Evolutionary conservation across 2,888 invertebrate species (phyloP), one percentile per base, ranked within the genome.

Genomic region (Hybos culiciformis): DNA sequence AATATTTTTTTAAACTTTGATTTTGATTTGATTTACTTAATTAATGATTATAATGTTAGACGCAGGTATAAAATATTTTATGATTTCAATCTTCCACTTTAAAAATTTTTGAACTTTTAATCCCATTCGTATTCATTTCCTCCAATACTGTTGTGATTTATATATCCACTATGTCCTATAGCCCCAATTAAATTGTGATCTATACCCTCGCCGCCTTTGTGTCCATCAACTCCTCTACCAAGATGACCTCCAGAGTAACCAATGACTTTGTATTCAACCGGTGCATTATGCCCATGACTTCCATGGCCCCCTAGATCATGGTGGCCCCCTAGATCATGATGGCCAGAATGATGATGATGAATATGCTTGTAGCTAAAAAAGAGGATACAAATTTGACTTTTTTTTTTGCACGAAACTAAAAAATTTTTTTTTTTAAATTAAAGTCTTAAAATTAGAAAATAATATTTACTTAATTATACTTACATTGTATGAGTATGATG

Each of bases 401-500:
- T n/a, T n/a, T n/a, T n/a, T n/a, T n/a, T n/a, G n/a, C n/a, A n/a
- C n/a, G n/a, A n/a, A n/a, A n/a, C n/a, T n/a, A n/a, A n/a, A n/a
- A n/a, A n/a, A n/a, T n/a, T n/a, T n/a, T n/a, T n/a, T n/a, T n/a
- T n/a, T n/a, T n/a, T n/a, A n/a, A n/a, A n/a, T n/a, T n/a, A n/a
- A n/a, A n/a, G n/a, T n/a, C n/a, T n/a, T n/a, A n/a, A n/a, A n/a
- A n/a, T n/a, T n/a, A n/a, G n/a, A n/a, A n/a, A n/a, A n/a, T n/a
- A n/a, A n/a, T n/a, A n/a, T n/a, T n/a, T n/a, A n/a, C n/a, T n/a
- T n/a, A n/a, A n/a, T n/a, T n/a, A n/a, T n/a, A n/a, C n/a, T n/a
- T n/a, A n/a, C n/a, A 63, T 56, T 5, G 83, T 84, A 58, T 83
- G 83, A 42, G 81, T 83, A 56, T 83, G 83, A 54, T 83, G 80